A percentile compares a stretch with the other conserved stretches of the same genome.
Conservation (phyloP, 2,797 vertebrate genomes). For the Neosilurus mollespiculum region DNA sequence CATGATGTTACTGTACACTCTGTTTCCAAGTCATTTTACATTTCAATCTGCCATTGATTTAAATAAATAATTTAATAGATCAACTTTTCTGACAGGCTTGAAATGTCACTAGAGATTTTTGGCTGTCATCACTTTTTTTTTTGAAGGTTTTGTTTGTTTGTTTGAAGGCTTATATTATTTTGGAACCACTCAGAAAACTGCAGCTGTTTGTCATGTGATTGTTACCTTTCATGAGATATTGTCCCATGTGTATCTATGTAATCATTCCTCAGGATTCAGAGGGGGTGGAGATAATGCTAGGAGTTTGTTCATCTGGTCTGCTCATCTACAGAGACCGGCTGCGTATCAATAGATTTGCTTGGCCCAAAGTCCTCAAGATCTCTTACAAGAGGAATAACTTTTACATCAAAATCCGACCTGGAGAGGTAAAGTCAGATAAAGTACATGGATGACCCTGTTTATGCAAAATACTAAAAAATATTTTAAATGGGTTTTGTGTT, state of each 20-base stretch:
- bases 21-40: slow-evolving; percentile 30
- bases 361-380: slow-evolving; percentile 97
- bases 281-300: slow-evolving; percentile 94
- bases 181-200: slow-evolving; percentile 39
- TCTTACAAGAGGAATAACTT: slow-evolving; percentile 98
- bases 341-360: slow-evolving; percentile 95
- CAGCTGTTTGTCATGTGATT: slow-evolving; percentile 11
- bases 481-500: background rate
- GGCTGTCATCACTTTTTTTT: slow-evolving; percentile 5
- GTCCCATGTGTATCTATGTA: slow-evolving; percentile 26
- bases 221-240: slow-evolving; percentile 41
- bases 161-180: background rate
- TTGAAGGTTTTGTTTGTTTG: background rate
- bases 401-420: slow-evolving; percentile 96
- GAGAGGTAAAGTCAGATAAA: slow-evolving; percentile 79
- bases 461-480: background rate
- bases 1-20: background rate
- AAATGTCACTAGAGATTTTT: slow-evolving; percentile 7
- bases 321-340: slow-evolving; percentile 93
- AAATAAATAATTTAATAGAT: background rate
- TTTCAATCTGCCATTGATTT: slow-evolving; percentile 23
- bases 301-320: slow-evolving; percentile 93
- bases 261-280: slow-evolving; percentile 84
- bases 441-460: background rate
- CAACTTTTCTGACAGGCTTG: slow-evolving; percentile 41